These are phyloP conservation scores for Melieria crassipennis DNA, from an alignment of 2,888 invertebrate species.

Conservation along the genomic window DNA sequence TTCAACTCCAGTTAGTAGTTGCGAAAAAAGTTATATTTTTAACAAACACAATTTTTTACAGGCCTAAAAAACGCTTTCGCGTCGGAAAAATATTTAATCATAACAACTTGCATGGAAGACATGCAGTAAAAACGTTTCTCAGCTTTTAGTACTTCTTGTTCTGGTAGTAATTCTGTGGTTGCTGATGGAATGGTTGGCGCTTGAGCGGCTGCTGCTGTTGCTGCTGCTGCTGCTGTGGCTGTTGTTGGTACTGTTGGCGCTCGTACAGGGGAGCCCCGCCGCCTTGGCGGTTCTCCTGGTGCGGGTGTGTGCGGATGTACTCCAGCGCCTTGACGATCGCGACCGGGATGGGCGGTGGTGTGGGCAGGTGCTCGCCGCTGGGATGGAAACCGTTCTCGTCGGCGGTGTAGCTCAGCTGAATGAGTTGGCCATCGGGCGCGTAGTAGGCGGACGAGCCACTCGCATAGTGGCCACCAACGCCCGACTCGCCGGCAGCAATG, in stretches of 20 bases:
- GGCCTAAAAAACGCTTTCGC: too few relatives aligned
- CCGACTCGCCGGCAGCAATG: constrained; percentile 70
- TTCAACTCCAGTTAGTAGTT: too few relatives aligned
- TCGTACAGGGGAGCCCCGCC: neutral
- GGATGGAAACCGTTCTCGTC: constrained; percentile 71
- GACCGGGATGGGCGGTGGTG: constrained; percentile 61
- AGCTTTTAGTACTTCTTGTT: too few relatives aligned
- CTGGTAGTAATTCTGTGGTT: too few relatives aligned
- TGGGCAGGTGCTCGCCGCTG: constrained; percentile 64
- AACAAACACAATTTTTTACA: too few relatives aligned
- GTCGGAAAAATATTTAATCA: too few relatives aligned
- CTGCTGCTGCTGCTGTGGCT: constrained; percentile 19
- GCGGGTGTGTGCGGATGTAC: constrained; percentile 62
- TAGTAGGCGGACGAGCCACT: constrained; percentile 69
- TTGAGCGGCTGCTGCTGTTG: neutral
- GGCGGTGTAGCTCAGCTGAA: constrained; percentile 68
- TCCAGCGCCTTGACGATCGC: constrained; percentile 59
- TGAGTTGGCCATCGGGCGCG: constrained; percentile 67
- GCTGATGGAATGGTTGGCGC: too few relatives aligned
- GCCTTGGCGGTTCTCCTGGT: constrained; percentile 33
- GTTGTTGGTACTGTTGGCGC: constrained; percentile 7
- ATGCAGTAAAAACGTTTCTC: too few relatives aligned
- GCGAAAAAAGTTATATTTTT: too few relatives aligned
- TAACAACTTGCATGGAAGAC: too few relatives aligned
- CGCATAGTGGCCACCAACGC: constrained; percentile 68